Conservation (phyloP, 1,140 invertebrate species). For the Formica exsecta region DNA sequence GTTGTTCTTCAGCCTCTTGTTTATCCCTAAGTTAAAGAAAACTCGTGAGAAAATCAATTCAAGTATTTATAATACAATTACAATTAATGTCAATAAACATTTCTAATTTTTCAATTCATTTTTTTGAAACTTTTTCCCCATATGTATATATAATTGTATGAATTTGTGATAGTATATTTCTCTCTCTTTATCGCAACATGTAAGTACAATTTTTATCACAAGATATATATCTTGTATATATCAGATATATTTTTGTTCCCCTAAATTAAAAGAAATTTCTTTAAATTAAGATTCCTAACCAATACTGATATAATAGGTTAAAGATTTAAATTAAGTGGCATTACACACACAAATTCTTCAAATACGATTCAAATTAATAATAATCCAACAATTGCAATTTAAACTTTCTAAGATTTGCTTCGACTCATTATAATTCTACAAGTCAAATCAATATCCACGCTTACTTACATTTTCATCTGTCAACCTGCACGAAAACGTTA, state of each 20-base stretch:
- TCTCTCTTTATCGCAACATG: not conserved
- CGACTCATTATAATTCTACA: not conserved
- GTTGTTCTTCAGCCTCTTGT: not conserved
- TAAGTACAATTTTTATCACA: not conserved
- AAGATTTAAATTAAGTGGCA: not conserved
- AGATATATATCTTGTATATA: not conserved
- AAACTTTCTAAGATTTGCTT: not conserved
- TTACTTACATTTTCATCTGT: constrained; percentile 47
- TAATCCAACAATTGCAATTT: not conserved
- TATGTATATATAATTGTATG: not conserved
- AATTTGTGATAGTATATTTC: not conserved
- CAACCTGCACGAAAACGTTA: not conserved
- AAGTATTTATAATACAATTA: not conserved
- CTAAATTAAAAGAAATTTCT: not conserved
- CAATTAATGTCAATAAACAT: not conserved
- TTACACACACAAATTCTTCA: not conserved
- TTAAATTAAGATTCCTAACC: not conserved
- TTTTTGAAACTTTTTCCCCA: not conserved
- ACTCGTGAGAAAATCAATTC: not conserved
- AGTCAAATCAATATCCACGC: not conserved
- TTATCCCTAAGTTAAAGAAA: constrained; percentile 7
- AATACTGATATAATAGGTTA: not conserved
- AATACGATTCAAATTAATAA: not conserved
- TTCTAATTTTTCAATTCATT: constrained; percentile 1
- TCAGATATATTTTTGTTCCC: not conserved